phyloP scores from a whole-genome alignment of 64 coral and sea anemone genomes.

The Trachythela sp. region DNA sequence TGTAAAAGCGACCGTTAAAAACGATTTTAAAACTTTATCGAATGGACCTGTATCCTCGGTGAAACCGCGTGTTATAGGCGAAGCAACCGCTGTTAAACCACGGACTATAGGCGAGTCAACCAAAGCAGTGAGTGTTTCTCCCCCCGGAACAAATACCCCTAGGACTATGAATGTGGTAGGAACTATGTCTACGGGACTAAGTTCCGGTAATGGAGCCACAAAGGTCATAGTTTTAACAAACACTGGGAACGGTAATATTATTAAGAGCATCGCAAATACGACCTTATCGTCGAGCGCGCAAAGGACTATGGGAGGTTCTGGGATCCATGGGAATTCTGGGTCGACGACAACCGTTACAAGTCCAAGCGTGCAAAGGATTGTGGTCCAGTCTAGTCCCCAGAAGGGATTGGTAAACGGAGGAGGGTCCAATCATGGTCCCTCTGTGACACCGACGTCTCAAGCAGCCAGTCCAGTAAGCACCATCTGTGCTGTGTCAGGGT shows the following conservation, averaged over 20 bases:
- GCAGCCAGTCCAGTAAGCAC: conserved; percentile 80
- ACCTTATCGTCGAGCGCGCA: neutral
- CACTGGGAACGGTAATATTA: conserved; percentile 73
- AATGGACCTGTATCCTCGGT: neutral
- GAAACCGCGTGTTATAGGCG: neutral
- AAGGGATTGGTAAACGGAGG: neutral
- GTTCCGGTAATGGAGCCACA: conserved; percentile 59
- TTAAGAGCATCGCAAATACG: conserved; percentile 79
- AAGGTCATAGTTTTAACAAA: conserved; percentile 97
- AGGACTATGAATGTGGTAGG: conserved; percentile 41
- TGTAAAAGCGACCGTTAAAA: neutral
- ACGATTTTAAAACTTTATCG: neutral
- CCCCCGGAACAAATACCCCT: neutral
- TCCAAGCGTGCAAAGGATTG: conserved; percentile 58
- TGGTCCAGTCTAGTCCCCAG: neutral
- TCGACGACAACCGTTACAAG: conserved; percentile 45
- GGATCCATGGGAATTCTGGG: conserved; percentile 38
- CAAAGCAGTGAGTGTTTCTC: neutral
- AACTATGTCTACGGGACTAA: conserved; percentile 47
- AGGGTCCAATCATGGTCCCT: conserved; percentile 39
- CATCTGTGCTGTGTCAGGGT: conserved; percentile 88
- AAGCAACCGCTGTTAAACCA: neutral
- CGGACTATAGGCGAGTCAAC: neutral
- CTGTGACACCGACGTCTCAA: conserved; percentile 47
- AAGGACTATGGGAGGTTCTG: conserved; percentile 36